phyloP scores from a whole-genome alignment of 1,140 invertebrate genomes.

The Zaprionus taronus region DNA sequence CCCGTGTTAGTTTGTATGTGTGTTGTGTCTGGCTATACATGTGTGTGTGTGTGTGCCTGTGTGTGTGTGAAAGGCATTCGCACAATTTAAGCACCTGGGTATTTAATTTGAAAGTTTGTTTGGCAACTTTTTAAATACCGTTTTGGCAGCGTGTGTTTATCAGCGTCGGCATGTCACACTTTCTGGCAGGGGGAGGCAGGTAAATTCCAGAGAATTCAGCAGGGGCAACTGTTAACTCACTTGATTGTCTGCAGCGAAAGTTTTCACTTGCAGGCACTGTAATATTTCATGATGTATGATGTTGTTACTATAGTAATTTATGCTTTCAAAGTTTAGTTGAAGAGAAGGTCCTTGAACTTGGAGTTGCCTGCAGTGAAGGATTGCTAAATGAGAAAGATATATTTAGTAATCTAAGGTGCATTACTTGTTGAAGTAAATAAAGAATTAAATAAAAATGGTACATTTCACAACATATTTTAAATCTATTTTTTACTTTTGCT shows the following conservation, averaged over 20 bases:
- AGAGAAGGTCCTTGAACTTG: neutral
- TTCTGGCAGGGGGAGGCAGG: conserved; percentile 22
- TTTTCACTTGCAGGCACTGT: neutral
- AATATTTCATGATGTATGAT: neutral
- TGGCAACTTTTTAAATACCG: conserved; percentile 73
- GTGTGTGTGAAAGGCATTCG: conserved; percentile 45
- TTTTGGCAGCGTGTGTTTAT: conserved; percentile 47
- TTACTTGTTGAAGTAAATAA: too few species aligned
- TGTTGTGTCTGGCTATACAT: neutral
- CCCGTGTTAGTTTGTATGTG: neutral
- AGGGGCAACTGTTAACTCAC: neutral
- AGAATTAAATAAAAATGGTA: too few species aligned
- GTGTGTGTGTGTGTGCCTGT: conserved; percentile 2
- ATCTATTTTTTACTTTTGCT: too few species aligned
- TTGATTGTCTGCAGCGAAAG: neutral
- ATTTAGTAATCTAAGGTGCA: too few species aligned
- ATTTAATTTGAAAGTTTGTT: conserved; percentile 77
- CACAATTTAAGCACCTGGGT: conserved; percentile 60
- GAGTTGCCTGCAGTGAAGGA: too few species aligned
- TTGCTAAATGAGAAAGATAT: too few species aligned
- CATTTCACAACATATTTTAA: too few species aligned
- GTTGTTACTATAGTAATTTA: neutral
- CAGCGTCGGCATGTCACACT: conserved; percentile 58
- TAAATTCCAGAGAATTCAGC: conserved; percentile 13
- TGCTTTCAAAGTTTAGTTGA: neutral